These are phyloP conservation scores for Willisornis vidua DNA, from an alignment of 2,113 vertebrate species.

Conservation along the genomic window DNA sequence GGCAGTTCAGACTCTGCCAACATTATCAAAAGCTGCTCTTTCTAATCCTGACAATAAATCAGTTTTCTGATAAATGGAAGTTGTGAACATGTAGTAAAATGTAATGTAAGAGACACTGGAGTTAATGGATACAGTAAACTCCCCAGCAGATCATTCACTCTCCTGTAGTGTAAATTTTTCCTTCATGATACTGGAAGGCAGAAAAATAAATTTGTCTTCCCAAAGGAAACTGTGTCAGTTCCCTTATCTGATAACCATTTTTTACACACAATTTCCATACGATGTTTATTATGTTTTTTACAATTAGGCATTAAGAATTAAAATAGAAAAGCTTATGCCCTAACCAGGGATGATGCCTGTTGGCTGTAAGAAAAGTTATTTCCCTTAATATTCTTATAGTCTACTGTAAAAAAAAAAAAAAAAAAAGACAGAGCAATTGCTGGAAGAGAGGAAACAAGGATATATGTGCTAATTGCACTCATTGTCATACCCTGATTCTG, in stretches of 20 bases:
- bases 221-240: background rate
- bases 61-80: background rate
- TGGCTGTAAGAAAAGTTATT: background rate
- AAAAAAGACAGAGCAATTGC: background rate
- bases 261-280: background rate
- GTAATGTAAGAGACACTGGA: background rate
- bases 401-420: background rate
- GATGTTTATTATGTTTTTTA: background rate
- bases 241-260: background rate
- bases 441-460: background rate
- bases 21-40: background rate
- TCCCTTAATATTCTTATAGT: background rate
- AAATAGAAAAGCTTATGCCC: background rate
- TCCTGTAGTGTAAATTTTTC: background rate
- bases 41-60: background rate
- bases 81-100: background rate
- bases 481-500: background rate
- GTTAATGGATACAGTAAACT: background rate
- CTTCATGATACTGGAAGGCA: background rate
- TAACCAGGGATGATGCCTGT: background rate
- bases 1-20: background rate
- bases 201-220: background rate
- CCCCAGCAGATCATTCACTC: background rate
- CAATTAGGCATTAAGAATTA: background rate
- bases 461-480: background rate